These are phyloP conservation scores for Manis pentadactyla DNA, from an alignment of 2,797 vertebrate species.

Conservation along the genomic window DNA sequence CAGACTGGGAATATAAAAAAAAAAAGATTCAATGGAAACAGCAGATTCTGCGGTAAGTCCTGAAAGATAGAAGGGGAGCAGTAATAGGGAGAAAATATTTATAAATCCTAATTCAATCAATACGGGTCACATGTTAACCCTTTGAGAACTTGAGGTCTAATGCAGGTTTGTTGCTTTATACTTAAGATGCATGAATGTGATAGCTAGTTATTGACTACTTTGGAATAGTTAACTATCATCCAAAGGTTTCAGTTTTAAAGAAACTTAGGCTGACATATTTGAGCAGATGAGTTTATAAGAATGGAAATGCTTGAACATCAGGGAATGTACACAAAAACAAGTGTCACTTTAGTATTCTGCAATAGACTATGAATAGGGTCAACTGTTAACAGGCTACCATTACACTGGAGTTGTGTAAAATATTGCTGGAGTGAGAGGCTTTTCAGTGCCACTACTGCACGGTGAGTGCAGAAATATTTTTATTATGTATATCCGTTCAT, in stretches of 20 bases:
- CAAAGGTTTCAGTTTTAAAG: background rate
- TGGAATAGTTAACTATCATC: background rate
- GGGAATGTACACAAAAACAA: background rate
- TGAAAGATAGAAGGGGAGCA: background rate
- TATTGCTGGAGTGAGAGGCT: background rate
- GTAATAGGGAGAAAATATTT: background rate
- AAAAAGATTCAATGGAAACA: background rate
- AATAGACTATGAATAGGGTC: background rate
- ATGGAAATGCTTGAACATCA: background rate
- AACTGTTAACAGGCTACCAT: background rate
- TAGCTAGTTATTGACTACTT: background rate
- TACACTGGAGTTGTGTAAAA: background rate
- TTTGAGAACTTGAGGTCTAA: background rate
- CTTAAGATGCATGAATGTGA: background rate
- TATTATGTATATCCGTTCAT: background rate
- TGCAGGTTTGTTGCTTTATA: background rate
- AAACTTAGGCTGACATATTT: background rate
- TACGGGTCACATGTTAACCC: background rate
- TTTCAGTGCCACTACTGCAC: background rate
- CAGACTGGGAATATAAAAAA: background rate
- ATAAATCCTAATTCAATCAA: background rate
- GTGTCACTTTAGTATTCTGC: background rate
- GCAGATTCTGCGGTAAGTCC: background rate
- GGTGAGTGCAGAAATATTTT: constrained; percentile 10
- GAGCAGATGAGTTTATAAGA: background rate